Percentiles rank a stretch among this genome's conserved stretches.
Conservation (phyloP, 2,888 invertebrate genomes). For the Ornithoptera alexandrae region DNA sequence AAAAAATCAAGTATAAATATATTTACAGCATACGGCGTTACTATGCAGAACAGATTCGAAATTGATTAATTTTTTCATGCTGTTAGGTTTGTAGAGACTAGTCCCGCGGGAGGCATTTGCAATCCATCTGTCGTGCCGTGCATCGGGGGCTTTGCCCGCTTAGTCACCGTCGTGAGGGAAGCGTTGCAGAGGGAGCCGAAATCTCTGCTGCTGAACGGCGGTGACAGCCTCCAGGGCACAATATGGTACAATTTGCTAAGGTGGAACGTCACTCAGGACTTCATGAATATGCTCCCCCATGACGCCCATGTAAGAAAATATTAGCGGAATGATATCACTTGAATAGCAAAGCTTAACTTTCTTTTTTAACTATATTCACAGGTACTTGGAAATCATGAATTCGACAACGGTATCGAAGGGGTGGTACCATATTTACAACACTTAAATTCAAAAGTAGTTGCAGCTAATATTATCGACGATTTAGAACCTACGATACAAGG, state of each 20-base stretch:
- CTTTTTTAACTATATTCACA: conserved; percentile 45
- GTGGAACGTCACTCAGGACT: conserved; percentile 87
- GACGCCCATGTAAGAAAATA: conserved; percentile 84
- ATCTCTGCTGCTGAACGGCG: conserved; percentile 82
- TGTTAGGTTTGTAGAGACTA: conserved; percentile 80
- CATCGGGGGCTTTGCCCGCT: conserved; percentile 85
- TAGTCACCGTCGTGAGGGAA: conserved; percentile 79
- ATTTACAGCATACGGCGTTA: too few relatives aligned
- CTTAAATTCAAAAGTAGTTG: conserved; percentile 83
- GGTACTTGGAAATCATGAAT: conserved; percentile 93
- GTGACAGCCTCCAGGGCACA: conserved; percentile 85
- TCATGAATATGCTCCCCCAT: conserved; percentile 87
- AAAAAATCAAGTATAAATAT: too few relatives aligned
- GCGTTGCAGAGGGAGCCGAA: conserved; percentile 76
- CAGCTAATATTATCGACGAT: conserved; percentile 86
- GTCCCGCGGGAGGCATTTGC: conserved; percentile 77
- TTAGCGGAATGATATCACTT: too few relatives aligned
- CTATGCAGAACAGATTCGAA: too few relatives aligned
- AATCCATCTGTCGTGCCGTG: conserved; percentile 71
- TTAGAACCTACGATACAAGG: conserved; percentile 84
- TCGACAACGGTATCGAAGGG: conserved; percentile 87
- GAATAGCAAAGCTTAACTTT: too few relatives aligned
- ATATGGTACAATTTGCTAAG: conserved; percentile 88
- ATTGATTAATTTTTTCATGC: too few relatives aligned
- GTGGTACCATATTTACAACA: conserved; percentile 85